A percentile compares a stretch with the other conserved stretches of the same genome.
Conservation (phyloP, 2,113 vertebrate species). For the Egretta garzetta region DNA sequence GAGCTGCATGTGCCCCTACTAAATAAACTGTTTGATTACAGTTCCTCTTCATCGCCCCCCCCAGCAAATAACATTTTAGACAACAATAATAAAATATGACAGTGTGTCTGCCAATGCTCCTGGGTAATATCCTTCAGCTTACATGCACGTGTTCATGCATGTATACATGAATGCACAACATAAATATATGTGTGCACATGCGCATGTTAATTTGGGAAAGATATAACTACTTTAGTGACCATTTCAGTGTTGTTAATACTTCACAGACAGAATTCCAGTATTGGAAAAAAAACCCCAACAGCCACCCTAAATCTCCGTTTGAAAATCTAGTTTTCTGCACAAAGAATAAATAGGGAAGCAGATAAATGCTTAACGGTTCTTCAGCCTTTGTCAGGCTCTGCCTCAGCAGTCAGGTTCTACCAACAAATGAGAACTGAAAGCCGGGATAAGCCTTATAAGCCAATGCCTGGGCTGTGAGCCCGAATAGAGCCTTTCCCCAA, state of each 20-base stretch:
- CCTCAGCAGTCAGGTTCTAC: not conserved
- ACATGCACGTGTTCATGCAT: not conserved
- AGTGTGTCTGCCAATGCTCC: not conserved
- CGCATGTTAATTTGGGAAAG: not conserved
- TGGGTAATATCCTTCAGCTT: not conserved
- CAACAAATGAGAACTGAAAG: not conserved
- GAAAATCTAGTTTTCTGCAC: not conserved
- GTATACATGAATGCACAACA: not conserved
- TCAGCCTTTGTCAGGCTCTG: not conserved
- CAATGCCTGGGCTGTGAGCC: not conserved
- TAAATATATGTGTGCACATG: not conserved
- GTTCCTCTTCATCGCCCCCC: not conserved
- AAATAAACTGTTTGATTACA: not conserved
- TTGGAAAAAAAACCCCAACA: not conserved
- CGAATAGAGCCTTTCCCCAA: not conserved
- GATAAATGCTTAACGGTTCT: not conserved
- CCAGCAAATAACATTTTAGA: not conserved
- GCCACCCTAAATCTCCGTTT: not conserved
- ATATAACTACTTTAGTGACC: not conserved
- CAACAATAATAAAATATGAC: constrained; percentile 2
- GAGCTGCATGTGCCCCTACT: not conserved
- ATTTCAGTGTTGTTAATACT: not conserved
- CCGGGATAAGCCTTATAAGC: not conserved
- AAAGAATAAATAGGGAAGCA: not conserved
- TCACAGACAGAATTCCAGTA: not conserved